phyloP scores from a whole-genome alignment of 2,113 vertebrate species.

The Colistium nudipinnis region DNA sequence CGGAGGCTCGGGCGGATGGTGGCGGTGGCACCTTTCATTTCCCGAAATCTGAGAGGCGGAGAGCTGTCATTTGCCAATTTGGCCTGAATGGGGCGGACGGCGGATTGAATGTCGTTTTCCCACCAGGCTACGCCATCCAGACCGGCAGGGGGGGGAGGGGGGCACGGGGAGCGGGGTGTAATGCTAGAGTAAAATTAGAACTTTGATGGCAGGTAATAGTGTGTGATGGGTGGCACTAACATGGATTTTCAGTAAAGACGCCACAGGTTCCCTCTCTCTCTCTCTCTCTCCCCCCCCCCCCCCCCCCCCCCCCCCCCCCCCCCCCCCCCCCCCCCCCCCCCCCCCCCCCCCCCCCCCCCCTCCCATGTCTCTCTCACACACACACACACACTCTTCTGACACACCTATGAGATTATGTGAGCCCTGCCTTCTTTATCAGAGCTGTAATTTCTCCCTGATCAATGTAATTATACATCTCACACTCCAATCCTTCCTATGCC shows the following conservation, averaged over 20 bases:
- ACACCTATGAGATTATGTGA: conserved; percentile 81
- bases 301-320: conserved; percentile 15
- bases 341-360: conserved; percentile 3
- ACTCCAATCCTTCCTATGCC: conserved; percentile 52
- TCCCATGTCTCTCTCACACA: too few species aligned
- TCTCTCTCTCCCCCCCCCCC: conserved; percentile 9
- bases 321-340: conserved; percentile 28
- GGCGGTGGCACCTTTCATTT: conserved; percentile 76
- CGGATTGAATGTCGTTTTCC: conserved; percentile 93
- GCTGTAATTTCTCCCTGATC: conserved; percentile 84
- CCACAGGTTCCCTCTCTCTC: conserved; percentile 65
- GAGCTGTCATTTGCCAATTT: conserved; percentile 93
- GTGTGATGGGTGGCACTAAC: conserved; percentile 82
- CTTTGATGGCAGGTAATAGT: conserved; percentile 88
- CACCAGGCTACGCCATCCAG: conserved; percentile 87
- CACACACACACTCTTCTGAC: too few species aligned
- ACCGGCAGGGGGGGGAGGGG: conserved; percentile 78
- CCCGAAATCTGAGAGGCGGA: conserved; percentile 83
- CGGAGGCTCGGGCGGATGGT: conserved; percentile 45
- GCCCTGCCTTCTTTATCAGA: conserved; percentile 71
- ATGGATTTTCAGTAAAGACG: conserved; percentile 83
- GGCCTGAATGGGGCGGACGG: conserved; percentile 80
- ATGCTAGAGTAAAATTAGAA: conserved; percentile 90
- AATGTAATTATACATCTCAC: conserved; percentile 81
- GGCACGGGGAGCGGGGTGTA: conserved; percentile 77